phyloP scores from a whole-genome alignment of 2,797 vertebrate species.

The Muraenolepis orangiensis region DNA sequence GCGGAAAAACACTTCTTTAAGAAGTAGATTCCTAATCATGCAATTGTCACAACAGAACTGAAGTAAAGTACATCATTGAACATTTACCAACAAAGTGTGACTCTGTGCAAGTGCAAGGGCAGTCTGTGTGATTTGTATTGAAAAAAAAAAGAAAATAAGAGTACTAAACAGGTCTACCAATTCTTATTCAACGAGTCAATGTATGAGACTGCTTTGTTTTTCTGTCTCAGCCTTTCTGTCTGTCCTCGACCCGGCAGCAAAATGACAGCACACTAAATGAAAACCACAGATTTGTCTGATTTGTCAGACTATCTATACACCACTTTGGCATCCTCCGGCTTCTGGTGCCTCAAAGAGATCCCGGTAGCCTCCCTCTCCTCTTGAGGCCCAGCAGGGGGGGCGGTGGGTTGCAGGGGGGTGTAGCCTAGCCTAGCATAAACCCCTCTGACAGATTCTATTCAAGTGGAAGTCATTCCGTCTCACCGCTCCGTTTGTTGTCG shows the following conservation, averaged over 20 bases:
- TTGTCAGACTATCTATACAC: not conserved
- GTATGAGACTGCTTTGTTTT: not conserved
- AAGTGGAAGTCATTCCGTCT: constrained; percentile 12
- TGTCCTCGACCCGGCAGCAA: not conserved
- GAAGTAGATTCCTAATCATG: no score
- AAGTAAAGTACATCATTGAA: no score
- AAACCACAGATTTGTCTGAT: no score
- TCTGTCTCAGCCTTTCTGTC: not conserved
- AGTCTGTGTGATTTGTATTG: no score
- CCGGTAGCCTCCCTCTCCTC: not conserved
- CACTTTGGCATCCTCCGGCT: no score
- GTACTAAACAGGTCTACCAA: not conserved
- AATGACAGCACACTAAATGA: no score
- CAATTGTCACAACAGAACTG: no score
- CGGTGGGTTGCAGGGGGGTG: no score
- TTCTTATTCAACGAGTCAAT: not conserved
- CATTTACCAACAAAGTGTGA: no score
- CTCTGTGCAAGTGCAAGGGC: no score
- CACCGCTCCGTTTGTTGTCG: not conserved
- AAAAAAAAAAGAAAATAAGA: no score
- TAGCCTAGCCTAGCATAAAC: not conserved
- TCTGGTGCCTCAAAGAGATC: not conserved
- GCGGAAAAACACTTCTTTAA: no score
- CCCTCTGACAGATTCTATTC: constrained; percentile 15
- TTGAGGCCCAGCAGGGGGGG: not conserved